These are phyloP conservation scores for Pachliopta kotzebuea DNA, from an alignment of 2,888 invertebrate genomes.

Conservation along the genomic window DNA sequence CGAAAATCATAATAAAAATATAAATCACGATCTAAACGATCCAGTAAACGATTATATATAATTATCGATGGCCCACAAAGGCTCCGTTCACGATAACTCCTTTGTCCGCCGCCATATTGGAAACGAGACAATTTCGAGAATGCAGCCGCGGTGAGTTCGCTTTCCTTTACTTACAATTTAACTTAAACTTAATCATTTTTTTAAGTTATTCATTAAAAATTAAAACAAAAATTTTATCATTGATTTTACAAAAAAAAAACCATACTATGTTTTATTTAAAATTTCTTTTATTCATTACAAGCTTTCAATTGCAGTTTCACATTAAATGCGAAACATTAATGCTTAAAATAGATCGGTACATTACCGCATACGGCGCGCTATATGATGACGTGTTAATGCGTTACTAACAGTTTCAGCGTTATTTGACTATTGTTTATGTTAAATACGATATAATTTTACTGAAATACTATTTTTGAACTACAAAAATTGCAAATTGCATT, in stretches of 20 bases:
- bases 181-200: slow-evolving; percentile 1
- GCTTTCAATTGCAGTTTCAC: not conserved
- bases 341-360: slow-evolving; percentile 21
- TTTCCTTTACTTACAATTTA: slow-evolving; percentile 44
- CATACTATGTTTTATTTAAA: not conserved
- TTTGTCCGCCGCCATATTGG: slow-evolving; percentile 59
- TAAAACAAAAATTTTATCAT: too few relatives aligned
- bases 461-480: not conserved
- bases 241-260: too few relatives aligned
- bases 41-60: slow-evolving; percentile 17
- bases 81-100: slow-evolving; percentile 38
- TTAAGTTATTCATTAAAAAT: not conserved
- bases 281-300: slow-evolving; percentile 3
- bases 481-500: too few relatives aligned
- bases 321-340: not conserved
- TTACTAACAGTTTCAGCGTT: not conserved
- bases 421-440: not conserved
- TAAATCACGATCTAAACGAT: slow-evolving; percentile 28
- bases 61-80: slow-evolving; percentile 30
- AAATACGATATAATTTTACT: not conserved
- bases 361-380: slow-evolving; percentile 6
- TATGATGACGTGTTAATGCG: slow-evolving; percentile 8
- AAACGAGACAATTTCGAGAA: slow-evolving; percentile 38
- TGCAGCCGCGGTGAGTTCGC: slow-evolving; percentile 49
- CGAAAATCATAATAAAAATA: slow-evolving; percentile 18